These are phyloP conservation scores for Brachionus koreanus DNA, from an alignment of 1,140 invertebrate species.

Conservation along the genomic window DNA sequence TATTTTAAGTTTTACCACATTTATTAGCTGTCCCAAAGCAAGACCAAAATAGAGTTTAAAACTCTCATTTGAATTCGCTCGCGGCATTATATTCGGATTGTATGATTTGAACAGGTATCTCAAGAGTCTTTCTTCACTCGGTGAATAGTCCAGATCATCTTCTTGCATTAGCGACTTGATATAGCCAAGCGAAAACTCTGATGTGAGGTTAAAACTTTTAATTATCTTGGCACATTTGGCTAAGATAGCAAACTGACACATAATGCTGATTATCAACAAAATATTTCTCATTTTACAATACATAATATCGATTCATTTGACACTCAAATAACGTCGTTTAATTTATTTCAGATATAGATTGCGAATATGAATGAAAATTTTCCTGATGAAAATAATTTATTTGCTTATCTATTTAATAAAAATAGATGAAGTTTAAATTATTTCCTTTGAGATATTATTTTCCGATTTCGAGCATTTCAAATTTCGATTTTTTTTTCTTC, in stretches of 20 bases:
- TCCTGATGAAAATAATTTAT: slow-evolving; percentile 17
- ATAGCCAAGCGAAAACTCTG: not conserved
- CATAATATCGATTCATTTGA: not conserved
- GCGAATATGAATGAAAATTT: not conserved
- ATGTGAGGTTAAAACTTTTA: not conserved
- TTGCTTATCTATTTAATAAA: not conserved
- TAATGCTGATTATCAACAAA: not conserved
- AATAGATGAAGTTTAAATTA: not conserved
- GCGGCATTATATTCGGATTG: slow-evolving; percentile 35
- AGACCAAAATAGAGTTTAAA: slow-evolving; percentile 35
- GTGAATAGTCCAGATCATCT: not conserved
- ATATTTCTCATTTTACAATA: not conserved
- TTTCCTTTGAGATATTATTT: slow-evolving; percentile 9
- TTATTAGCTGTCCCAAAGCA: slow-evolving; percentile 23
- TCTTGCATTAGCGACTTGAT: not conserved
- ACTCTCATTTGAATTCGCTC: not conserved
- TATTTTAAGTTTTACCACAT: not conserved
- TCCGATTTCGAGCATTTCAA: not conserved
- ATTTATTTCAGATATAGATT: not conserved
- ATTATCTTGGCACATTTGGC: not conserved
- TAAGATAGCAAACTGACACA: not conserved
- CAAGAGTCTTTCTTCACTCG: slow-evolving; percentile 38
- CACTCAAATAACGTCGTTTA: not conserved
- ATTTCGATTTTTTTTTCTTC: slow-evolving; percentile 10
- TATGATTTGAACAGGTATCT: slow-evolving; percentile 28